Conservation (phyloP, 2,888 invertebrate genomes). For the Ormyrus nitidulus region DNA sequence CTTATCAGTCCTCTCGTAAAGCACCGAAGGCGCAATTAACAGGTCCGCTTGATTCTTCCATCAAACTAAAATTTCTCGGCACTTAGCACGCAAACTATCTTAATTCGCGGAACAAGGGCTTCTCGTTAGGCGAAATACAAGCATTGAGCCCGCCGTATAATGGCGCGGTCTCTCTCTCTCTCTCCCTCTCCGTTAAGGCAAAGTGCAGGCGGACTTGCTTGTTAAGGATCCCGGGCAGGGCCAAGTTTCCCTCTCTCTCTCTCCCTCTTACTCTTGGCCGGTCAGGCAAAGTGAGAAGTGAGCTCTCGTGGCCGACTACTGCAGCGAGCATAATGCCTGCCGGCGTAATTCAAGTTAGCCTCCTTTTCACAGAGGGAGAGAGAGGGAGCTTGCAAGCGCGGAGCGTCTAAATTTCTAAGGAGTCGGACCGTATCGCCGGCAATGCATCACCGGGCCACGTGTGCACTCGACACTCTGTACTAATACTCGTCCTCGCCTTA, state of each 20-base stretch:
- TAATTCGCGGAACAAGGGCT: conserved; percentile 49
- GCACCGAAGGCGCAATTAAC: neutral
- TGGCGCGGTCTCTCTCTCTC: conserved; percentile 1
- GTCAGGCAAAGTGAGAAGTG: conserved; percentile 32
- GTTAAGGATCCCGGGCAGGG: conserved; percentile 35
- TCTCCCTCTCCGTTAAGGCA: neutral
- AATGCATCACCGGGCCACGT: conserved; percentile 42
- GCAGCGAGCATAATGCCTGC: conserved; percentile 41
- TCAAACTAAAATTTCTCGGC: conserved; percentile 26
- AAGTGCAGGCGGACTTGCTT: conserved; percentile 19
- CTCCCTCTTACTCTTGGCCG: neutral
- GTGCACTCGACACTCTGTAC: conserved; percentile 37
- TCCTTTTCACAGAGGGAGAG: conserved; percentile 12
- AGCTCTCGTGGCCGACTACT: conserved; percentile 10
- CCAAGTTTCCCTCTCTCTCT: conserved; percentile 29
- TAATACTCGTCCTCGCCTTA: neutral
- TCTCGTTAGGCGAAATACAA: conserved; percentile 47
- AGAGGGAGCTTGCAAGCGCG: neutral
- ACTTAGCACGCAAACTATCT: conserved; percentile 45
- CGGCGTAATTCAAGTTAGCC: conserved; percentile 48
- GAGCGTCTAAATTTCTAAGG: conserved; percentile 42
- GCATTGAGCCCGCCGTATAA: conserved; percentile 36
- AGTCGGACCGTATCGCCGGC: conserved; percentile 37
- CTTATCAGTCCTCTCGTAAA: too few species aligned
- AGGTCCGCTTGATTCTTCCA: neutral